These are phyloP conservation scores for Euwallacea similis DNA, from an alignment of 1,140 invertebrate genomes.

Conservation along the genomic window DNA sequence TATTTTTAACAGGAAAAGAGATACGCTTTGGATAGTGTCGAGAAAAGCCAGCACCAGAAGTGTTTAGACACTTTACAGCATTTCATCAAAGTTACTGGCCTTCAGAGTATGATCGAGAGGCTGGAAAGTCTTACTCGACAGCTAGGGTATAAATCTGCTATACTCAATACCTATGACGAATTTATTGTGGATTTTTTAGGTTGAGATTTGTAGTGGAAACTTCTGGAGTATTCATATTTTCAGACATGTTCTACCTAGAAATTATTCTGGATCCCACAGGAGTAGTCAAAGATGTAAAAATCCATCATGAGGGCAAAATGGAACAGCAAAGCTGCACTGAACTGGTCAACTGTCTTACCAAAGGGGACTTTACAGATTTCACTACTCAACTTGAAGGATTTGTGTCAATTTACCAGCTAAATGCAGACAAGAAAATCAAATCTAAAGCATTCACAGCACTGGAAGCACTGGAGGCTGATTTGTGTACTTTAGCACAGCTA, in stretches of 20 bases:
- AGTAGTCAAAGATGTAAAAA: conserved; percentile 88
- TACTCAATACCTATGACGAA: background rate
- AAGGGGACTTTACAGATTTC: conserved; percentile 90
- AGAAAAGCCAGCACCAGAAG: conserved; percentile 82
- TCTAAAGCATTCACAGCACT: conserved; percentile 90
- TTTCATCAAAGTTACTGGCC: conserved; percentile 88
- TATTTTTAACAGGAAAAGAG: conserved; percentile 71
- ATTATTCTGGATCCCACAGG: conserved; percentile 73
- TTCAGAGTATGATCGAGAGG: conserved; percentile 89
- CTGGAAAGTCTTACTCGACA: conserved; percentile 88
- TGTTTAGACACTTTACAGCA: conserved; percentile 91
- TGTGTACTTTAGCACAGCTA: conserved; percentile 80
- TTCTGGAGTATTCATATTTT: conserved; percentile 84
- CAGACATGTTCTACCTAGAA: conserved; percentile 96
- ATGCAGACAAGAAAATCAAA: conserved; percentile 93
- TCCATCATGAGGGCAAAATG: conserved; percentile 80
- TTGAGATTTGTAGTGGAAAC: conserved; percentile 76
- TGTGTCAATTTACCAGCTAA: conserved; percentile 88
- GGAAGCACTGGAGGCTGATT: conserved; percentile 88
- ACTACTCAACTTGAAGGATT: conserved; percentile 86
- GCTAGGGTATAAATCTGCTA: conserved; percentile 66
- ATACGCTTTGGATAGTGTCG: conserved; percentile 78
- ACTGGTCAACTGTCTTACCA: conserved; percentile 75
- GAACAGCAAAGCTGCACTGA: conserved; percentile 83
- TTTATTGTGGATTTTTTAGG: conserved; percentile 55